Conservation (phyloP, 2,888 invertebrate species). For the Rhagophthalmus giganteus region DNA sequence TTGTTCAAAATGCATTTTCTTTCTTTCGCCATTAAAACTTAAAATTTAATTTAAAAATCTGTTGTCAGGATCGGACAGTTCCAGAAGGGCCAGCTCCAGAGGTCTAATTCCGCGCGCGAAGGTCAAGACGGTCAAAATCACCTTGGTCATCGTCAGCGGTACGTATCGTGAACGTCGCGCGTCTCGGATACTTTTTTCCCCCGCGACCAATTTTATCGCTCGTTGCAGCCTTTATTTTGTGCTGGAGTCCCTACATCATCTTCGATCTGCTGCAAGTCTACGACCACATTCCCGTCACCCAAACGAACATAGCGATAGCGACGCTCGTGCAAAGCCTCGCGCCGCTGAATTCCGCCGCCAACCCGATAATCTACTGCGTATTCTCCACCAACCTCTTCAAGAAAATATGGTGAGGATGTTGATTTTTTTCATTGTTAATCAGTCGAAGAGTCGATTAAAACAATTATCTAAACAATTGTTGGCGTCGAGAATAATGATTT, state of each 20-base stretch:
- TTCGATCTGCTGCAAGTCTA: slow-evolving; percentile 92
- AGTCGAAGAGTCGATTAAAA: no score
- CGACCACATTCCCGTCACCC: slow-evolving; percentile 78
- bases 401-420: slow-evolving; percentile 76
- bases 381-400: slow-evolving; percentile 90
- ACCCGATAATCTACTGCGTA: slow-evolving; percentile 92
- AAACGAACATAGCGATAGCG: slow-evolving; percentile 83
- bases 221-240: slow-evolving; percentile 83
- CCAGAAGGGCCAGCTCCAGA: slow-evolving; percentile 82
- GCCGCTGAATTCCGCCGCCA: slow-evolving; percentile 92
- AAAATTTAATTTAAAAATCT: neutral
- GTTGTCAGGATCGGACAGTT: slow-evolving; percentile 51
- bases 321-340: slow-evolving; percentile 92
- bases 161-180: slow-evolving; percentile 51
- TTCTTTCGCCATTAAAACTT: neutral
- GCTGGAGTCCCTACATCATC: slow-evolving; percentile 95
- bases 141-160: slow-evolving; percentile 94
- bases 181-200: neutral
- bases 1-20: no score
- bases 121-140: slow-evolving; percentile 97
- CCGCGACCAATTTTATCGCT: slow-evolving; percentile 58
- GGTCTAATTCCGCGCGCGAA: slow-evolving; percentile 94
- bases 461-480: no score
- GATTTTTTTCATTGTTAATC: no score
- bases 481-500: no score